Evolutionary conservation across 2,113 vertebrate genomes (phyloP), one percentile per base, ranked within the genome.

Genomic region (Donacobius atricapilla): DNA sequence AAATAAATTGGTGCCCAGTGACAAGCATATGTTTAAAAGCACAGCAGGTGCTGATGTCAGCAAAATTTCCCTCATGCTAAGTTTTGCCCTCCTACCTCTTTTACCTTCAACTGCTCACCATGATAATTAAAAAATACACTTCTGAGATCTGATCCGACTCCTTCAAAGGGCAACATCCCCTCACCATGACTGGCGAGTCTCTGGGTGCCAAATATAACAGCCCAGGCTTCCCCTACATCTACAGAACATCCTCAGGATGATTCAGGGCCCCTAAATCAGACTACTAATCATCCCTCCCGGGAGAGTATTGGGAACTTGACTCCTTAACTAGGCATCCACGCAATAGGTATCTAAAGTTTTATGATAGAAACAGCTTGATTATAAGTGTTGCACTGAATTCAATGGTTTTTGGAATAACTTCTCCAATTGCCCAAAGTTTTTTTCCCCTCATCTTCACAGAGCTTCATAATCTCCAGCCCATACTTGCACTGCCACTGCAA

Each of bases 161-260:
- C 15, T 69, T 48, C 13, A 48, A 20, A 68, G 64, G 35, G 28
- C 20, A 83, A 31, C 21, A 7, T 42, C 50, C 13, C 64, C n/a
- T 63, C 53, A 63, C 3, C 7, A 1, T 0, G 21, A 31, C 10
- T 2, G 7, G 8, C 1, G 42, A 84, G 51, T 23, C 33, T 66
- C 30, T 27, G 25, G 28, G 33, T 65, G 42, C 15, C 61, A 75
- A 22, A 75, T 42, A 31, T n/a, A 40, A 15, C 51, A 87, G 35
- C 39, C 33, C 57, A 71, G 33, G 39, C 23, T 76, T 82, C 61
- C 64, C 23, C 11, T 48, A 17, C 4, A 6, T 13, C 40, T 47
- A 21, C 21, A 64, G 61, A 79, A 33, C 35, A 54, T 10, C 27
- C 15, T 27, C 12, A 48, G 51, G 25, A 73, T 47, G 39, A 73